phyloP scores from a whole-genome alignment of 2,797 vertebrate genomes.

The Lophius americanus region DNA sequence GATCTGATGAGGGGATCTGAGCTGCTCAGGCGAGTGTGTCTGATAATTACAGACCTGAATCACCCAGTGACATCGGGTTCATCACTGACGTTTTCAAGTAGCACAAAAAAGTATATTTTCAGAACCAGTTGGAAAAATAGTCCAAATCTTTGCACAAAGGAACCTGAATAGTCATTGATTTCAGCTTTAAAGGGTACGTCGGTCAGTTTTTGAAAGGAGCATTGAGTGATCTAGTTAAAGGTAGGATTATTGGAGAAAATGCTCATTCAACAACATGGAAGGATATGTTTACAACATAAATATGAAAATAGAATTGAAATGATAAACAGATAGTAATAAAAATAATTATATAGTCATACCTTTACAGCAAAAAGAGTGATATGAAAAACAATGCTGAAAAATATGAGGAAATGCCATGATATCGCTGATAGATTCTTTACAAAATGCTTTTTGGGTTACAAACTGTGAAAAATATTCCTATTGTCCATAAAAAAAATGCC shows the following conservation, averaged over 20 bases:
- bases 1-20: too few relatives aligned
- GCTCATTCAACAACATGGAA: constrained; percentile 53
- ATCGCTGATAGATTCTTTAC: constrained; percentile 85
- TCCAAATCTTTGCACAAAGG: background rate
- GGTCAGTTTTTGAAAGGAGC: background rate
- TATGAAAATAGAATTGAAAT: constrained; percentile 70
- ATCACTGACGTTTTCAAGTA: too few relatives aligned
- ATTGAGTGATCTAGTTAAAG: constrained; percentile 13
- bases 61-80: too few relatives aligned
- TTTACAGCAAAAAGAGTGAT: constrained; percentile 74
- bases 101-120: background rate
- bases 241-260: constrained; percentile 4
- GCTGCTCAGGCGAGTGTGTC: too few relatives aligned
- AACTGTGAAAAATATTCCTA: constrained; percentile 93
- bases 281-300: constrained; percentile 66
- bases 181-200: constrained; percentile 12
- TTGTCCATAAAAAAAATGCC: constrained; percentile 97
- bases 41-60: too few relatives aligned
- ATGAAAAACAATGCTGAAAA: constrained; percentile 66
- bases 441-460: constrained; percentile 90
- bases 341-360: constrained; percentile 68
- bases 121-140: background rate
- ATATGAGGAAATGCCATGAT: constrained; percentile 73
- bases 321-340: constrained; percentile 70
- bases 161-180: background rate